phyloP scores from a whole-genome alignment of 2,888 invertebrate species.

The Drosophila nigritarsus region DNA sequence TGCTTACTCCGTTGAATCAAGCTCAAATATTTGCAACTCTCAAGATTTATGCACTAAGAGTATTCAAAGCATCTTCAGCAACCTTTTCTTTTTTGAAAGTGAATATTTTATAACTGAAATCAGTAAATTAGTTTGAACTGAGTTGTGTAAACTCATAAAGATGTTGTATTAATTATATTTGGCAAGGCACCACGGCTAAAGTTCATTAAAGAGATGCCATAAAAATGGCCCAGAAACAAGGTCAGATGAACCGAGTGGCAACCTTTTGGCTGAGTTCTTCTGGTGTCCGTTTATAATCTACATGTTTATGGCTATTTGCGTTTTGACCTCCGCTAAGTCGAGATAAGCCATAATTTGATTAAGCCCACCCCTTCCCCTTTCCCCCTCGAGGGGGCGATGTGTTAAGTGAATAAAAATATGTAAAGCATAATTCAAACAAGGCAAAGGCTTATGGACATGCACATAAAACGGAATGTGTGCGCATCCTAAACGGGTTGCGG shows the following conservation, averaged over 20 bases:
- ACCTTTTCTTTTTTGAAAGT: not conserved
- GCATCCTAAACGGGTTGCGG: constrained; percentile 59
- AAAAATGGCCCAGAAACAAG: constrained; percentile 62
- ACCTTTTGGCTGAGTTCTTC: constrained; percentile 12
- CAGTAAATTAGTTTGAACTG: constrained; percentile 18
- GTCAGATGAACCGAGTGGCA: constrained; percentile 46
- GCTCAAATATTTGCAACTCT: constrained; percentile 1
- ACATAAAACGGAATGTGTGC: constrained; percentile 57
- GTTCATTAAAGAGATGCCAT: constrained; percentile 52
- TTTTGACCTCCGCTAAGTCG: constrained; percentile 76
- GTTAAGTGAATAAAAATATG: constrained; percentile 81
- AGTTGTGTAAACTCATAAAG: constrained; percentile 43
- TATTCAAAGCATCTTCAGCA: not conserved
- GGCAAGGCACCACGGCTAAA: constrained; percentile 35
- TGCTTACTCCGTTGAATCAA: not conserved
- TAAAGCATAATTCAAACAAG: constrained; percentile 76
- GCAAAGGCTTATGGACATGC: constrained; percentile 64
- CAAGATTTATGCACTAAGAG: not conserved
- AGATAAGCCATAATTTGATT: constrained; percentile 80
- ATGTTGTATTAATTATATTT: constrained; percentile 63
- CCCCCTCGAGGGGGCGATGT: constrained; percentile 39
- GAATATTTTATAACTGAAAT: constrained; percentile 2
- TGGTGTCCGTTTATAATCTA: constrained; percentile 66
- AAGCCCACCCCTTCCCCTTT: constrained; percentile 23
- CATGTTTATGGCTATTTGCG: constrained; percentile 79